Base-by-base conservation (phyloP, 2,797 vertebrate genomes). In the Erethizon dorsatum region DNA sequence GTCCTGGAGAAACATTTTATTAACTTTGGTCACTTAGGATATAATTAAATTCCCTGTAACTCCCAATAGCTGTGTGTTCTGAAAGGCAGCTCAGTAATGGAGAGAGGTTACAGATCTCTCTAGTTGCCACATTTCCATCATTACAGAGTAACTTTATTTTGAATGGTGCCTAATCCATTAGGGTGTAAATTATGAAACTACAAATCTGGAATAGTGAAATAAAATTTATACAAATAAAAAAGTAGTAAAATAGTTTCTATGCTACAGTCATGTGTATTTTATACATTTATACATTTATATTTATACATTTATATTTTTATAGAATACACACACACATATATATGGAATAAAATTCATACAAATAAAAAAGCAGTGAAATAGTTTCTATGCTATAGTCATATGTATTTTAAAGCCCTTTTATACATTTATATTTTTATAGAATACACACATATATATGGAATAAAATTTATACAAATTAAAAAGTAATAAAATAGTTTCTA, bases 381-480 rank as follows among this genome's bases (percentile, higher is more conserved):
- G 0, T 61, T 88, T 89, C 31, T 69, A 37, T 54, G 33, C 0
- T 54, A 31, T 9, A 2, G 24, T 2, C 20, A 28, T 61, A 61
- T 61, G 59, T 61, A 61, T 61, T 61, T 61, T 28, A 61, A 86
- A 24, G 26, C 24, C 45, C 0, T 13, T 96, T 11, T 73, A 84
- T 91, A 54, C 13, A 56, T 88, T 82, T 82, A 2, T 33, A 57
- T 80, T 85, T 96, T 95, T 77, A 57, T 91, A 61, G 61, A 92
- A 92, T 63, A 61, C 0, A 65, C 2, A 57, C 2, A 63, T 14
- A 54, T 9, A 87, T 0, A 57, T 24, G 37, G 37, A 41, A 41
- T 41, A 41, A 41, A 41, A 41, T 41, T 41, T 41, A 41, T 41
- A 41, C 37, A 41, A 41, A 41, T 41, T 41, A 41, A 41, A 41